Evolutionary conservation across 2,113 vertebrate genomes (phyloP), one percentile per base, ranked within the genome.

Genomic region (Oophaga pumilio): DNA sequence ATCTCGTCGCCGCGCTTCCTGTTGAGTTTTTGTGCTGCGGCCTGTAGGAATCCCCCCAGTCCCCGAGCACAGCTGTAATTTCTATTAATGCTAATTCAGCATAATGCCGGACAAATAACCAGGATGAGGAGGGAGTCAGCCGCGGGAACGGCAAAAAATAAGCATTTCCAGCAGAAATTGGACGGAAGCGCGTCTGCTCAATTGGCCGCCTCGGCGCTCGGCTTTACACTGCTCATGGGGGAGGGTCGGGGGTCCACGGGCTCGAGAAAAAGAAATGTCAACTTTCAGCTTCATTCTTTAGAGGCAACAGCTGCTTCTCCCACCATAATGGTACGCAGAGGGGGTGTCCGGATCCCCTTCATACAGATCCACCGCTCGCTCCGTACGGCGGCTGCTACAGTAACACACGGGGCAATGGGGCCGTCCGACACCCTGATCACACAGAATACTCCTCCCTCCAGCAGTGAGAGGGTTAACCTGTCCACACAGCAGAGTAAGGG

Each of bases 401-500:
- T 6, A 56, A 56, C 53, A 56, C 9, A 6, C 12, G 2, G 12
- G 53, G 53, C 53, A 56, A 56, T 56, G 53, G 53, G 8, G 53
- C 8, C 53, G 53, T 56, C 53, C 53, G 53, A 56, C 7, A 9
- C 5, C 12, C 53, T 13, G 12, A 56, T 56, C 53, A 56, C 7
- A 56, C 53, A 11, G 53, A 56, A 56, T 56, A 56, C 9, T 56
- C 3, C 12, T n/a, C n/a, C 2, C 14, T 9, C 76, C 53, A 79
- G 52, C 17, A 82, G 33, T 11, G 43, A 82, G 53, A 87, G 33
- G 87, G 76, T 80, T 60, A 88, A 14, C 33, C 18, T 26, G 49
- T 15, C 43, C 90, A 62, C 2, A 84, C 66, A 20, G 20, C 60
- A 28, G 59, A 64, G 82, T 86, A 85, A 60, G 87, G 83, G 56